Evolutionary conservation across 2,797 vertebrate genomes (phyloP), one percentile per base, ranked within the genome.

Genomic region (Sebastes vulpes): DNA sequence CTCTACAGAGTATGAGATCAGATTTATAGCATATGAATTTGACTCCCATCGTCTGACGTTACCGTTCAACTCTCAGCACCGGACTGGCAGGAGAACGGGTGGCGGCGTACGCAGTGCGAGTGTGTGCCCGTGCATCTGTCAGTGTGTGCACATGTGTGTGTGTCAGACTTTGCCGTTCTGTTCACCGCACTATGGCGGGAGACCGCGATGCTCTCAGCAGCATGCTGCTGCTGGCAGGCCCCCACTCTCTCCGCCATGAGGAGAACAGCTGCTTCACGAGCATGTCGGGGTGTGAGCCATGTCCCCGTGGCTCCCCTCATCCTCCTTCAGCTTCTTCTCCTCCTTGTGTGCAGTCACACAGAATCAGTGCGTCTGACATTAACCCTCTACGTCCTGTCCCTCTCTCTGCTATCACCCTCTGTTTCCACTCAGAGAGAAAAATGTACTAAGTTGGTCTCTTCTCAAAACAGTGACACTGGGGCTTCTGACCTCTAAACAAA

Each of bases 231-330:
- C 84, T 92, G 85, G 89, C 91, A 90, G 85, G 80, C 87, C 84
- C 84, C 67, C 38, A 5, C 85, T 83, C 87, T 88, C 69, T 77
- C 78, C 63, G 89, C 92, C 93, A 93, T 84, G 89, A 95, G 93
- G 93, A 93, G 91, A 95, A 95, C 93, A 95, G 91, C 91, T 94
- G 94, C 86, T 94, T 92, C 82, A 82, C 82, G 56, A 92, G 87
- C 89, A 89, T 89, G 86, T 87, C 65, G 54, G 86, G 78, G 90
- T 92, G 85, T 81, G 85, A 90, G 83, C 86, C 92, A 84, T 74
- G 84, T 94, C 92, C 86, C 92, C 32, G 78, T 87, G 88, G 90
- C 72, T 79, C 80, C 79, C 78, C 85, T 80, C 86, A 50, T 77
- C 91, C 91, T 87, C 85, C 83, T 87, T 78, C 66, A 50, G 29